Conservation (phyloP, 1,140 invertebrate species). For the Colletes gigas region DNA sequence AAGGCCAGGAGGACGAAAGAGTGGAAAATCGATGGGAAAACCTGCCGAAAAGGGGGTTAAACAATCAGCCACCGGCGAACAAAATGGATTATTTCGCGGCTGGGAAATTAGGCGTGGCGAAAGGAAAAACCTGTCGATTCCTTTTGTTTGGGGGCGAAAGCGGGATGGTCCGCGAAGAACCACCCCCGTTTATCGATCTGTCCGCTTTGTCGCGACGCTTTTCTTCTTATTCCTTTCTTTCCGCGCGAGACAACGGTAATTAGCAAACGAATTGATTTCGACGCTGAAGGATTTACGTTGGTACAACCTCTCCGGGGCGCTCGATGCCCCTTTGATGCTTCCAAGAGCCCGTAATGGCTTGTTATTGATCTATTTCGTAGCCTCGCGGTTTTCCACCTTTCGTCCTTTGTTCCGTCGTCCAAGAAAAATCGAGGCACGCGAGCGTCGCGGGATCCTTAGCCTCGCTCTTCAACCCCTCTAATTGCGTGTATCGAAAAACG, state of each 20-base stretch:
- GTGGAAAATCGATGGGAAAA: constrained; percentile 39
- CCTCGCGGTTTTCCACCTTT: constrained; percentile 63
- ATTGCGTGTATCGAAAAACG: constrained; percentile 24
- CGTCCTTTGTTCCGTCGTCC: constrained; percentile 56
- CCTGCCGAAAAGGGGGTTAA: constrained; percentile 31
- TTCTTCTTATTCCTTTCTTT: background rate
- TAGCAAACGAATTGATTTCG: constrained; percentile 36
- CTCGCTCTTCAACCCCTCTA: background rate
- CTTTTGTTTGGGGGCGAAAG: background rate
- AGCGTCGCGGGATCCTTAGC: too few relatives aligned
- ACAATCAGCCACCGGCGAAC: constrained; percentile 27
- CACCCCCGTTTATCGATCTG: constrained; percentile 28
- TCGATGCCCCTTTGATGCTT: constrained; percentile 39
- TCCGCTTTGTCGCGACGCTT: constrained; percentile 10
- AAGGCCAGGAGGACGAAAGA: constrained; percentile 28
- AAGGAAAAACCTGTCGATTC: constrained; percentile 55
- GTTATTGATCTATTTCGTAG: constrained; percentile 73
- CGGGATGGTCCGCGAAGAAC: constrained; percentile 14
- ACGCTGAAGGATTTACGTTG: constrained; percentile 11
- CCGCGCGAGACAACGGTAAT: constrained; percentile 31
- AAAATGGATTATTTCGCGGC: constrained; percentile 45
- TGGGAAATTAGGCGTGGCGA: constrained; percentile 44
- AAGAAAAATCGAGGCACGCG: too few relatives aligned
- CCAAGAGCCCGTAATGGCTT: constrained; percentile 75
- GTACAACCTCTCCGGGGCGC: background rate